Conservation (phyloP, 2,888 invertebrate genomes). For the Patella depressa region DNA sequence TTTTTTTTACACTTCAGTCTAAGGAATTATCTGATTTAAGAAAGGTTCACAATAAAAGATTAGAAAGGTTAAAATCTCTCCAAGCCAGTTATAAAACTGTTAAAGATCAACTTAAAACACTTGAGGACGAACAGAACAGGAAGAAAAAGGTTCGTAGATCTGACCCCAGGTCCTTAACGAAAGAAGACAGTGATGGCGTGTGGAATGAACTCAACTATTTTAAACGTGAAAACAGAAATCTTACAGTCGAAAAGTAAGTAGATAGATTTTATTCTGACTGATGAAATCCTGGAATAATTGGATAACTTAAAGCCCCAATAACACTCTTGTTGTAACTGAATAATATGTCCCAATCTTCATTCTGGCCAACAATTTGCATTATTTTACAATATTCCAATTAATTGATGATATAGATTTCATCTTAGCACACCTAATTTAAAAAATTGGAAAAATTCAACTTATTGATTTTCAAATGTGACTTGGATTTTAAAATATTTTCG, state of each 20-base stretch:
- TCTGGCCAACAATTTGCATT: no score
- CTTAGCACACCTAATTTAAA: no score
- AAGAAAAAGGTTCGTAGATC: slow-evolving; percentile 52
- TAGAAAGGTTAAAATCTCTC: slow-evolving; percentile 61
- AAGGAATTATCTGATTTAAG: slow-evolving; percentile 63
- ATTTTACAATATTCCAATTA: no score
- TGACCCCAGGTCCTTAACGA: slow-evolving; percentile 62
- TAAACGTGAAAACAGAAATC: slow-evolving; percentile 63
- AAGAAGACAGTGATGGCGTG: slow-evolving; percentile 66
- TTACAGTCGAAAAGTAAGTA: slow-evolving; percentile 63
- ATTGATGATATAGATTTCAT: no score
- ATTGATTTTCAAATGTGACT: no score
- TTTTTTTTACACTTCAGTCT: slow-evolving; percentile 42
- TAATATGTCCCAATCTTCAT: no score
- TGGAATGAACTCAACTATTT: slow-evolving; percentile 70
- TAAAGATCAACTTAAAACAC: slow-evolving; percentile 62
- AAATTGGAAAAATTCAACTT: no score
- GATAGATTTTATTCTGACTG: background rate
- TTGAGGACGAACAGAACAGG: slow-evolving; percentile 57
- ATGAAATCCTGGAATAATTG: no score
- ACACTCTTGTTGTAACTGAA: no score
- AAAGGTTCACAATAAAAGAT: slow-evolving; percentile 62
- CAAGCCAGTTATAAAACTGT: slow-evolving; percentile 64
- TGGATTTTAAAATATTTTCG: no score
- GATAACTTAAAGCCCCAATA: no score